A percentile compares a stretch with the other conserved stretches of the same genome.
These are phyloP conservation scores for Tetranychus truncatus DNA, from an alignment of 2,888 invertebrate species.

Conservation along the genomic window DNA sequence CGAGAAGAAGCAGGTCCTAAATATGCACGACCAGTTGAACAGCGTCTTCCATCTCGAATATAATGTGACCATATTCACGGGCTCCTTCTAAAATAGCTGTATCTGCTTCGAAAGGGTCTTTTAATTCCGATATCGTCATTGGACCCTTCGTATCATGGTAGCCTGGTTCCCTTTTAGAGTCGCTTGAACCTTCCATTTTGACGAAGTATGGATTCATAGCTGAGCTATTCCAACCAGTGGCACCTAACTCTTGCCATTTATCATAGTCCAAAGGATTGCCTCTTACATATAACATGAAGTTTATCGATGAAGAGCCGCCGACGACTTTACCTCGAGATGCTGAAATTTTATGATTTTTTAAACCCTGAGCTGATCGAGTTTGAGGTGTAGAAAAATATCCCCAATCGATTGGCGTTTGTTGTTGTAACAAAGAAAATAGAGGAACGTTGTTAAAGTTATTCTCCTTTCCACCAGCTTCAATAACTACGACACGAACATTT, in stretches of 20 bases:
- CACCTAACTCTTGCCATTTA: constrained; percentile 65
- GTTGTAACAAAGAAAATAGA: background rate
- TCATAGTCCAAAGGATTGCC: constrained; percentile 72
- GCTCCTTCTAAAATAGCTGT: background rate
- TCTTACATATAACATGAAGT: constrained; percentile 87
- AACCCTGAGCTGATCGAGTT: background rate
- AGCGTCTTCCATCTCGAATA: background rate
- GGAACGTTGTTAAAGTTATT: constrained; percentile 28
- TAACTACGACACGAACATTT: constrained; percentile 26
- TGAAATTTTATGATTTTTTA: constrained; percentile 20
- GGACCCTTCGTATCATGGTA: background rate
- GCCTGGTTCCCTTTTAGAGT: constrained; percentile 13
- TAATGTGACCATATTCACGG: constrained; percentile 14
- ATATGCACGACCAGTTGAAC: background rate
- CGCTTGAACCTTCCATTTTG: constrained; percentile 33
- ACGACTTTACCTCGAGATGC: constrained; percentile 36
- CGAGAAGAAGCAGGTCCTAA: background rate
- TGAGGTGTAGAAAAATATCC: background rate
- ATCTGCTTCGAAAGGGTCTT: background rate
- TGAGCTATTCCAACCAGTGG: constrained; percentile 68
- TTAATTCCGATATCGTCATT: background rate
- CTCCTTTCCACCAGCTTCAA: constrained; percentile 29
- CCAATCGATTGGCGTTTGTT: background rate
- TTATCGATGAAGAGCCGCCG: constrained; percentile 78
- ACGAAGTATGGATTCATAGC: constrained; percentile 62